These are phyloP conservation scores for Dione juno DNA, from an alignment of 2,888 invertebrate genomes.

Conservation along the genomic window DNA sequence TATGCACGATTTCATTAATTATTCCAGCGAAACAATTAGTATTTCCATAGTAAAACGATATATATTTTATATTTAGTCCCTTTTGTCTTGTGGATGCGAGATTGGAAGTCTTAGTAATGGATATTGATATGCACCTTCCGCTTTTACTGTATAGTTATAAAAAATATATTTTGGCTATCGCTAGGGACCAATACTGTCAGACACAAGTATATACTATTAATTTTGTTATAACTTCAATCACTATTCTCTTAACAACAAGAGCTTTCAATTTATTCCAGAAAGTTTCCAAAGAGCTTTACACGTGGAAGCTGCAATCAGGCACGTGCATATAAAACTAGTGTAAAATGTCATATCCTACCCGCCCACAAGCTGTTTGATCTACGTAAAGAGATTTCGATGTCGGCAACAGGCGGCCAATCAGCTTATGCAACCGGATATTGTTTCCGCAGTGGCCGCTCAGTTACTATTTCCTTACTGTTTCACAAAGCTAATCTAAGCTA, in stretches of 20 bases:
- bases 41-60: no score
- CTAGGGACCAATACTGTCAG: no score
- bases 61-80: neutral
- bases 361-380: neutral
- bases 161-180: no score
- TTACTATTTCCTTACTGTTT: neutral
- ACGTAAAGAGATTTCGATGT: conserved; percentile 17
- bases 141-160: no score
- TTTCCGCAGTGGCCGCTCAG: neutral
- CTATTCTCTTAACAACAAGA: no score
- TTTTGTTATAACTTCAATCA: no score
- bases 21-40: neutral
- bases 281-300: no score
- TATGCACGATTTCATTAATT: neutral
- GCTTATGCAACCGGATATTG: conserved; percentile 2
- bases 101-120: neutral
- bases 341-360: conserved; percentile 14
- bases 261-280: no score
- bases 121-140: neutral
- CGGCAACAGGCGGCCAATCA: conserved; percentile 13
- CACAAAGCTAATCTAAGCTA: neutral
- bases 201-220: no score
- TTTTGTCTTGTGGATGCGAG: neutral
- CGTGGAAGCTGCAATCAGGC: neutral
- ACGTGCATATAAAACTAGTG: neutral